Conservation (phyloP, 2,797 vertebrate genomes). For the Enteromius viviparus region DNA sequence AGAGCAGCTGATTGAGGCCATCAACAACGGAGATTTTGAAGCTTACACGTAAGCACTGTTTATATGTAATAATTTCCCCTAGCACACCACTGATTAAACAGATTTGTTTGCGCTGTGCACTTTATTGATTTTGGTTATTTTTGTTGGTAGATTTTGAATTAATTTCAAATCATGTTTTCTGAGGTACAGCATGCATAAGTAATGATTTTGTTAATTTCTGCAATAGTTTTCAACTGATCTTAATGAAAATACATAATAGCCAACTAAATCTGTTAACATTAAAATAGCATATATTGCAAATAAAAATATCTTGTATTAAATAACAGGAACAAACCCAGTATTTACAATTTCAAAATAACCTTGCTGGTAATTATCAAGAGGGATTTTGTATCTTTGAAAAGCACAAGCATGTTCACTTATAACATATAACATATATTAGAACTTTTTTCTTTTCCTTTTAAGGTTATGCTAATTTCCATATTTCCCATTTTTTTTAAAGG, state of each 20-base stretch:
- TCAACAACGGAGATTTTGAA: conserved; percentile 99
- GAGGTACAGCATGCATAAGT: not conserved
- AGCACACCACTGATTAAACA: not conserved
- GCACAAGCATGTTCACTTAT: not conserved
- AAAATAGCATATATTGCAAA: too few relatives aligned
- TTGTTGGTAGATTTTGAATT: not conserved
- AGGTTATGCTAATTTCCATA: too few relatives aligned
- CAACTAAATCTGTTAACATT: not conserved
- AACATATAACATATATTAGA: not conserved
- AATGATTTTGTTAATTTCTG: not conserved
- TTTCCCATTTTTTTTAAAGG: too few relatives aligned
- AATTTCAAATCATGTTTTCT: not conserved
- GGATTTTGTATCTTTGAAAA: not conserved
- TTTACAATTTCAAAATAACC: not conserved
- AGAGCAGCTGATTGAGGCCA: conserved; percentile 97
- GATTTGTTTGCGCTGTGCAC: not conserved
- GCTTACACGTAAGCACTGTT: conserved; percentile 92
- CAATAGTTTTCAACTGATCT: not conserved
- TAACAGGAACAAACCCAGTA: not conserved
- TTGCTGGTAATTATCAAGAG: not conserved
- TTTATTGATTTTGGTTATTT: not conserved
- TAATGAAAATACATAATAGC: not conserved
- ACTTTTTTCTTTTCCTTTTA: too few relatives aligned
- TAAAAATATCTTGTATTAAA: not conserved
- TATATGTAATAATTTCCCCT: not conserved